phyloP scores from a whole-genome alignment of 92 coral and sea anemone species.

The Paragorgia papillata region DNA sequence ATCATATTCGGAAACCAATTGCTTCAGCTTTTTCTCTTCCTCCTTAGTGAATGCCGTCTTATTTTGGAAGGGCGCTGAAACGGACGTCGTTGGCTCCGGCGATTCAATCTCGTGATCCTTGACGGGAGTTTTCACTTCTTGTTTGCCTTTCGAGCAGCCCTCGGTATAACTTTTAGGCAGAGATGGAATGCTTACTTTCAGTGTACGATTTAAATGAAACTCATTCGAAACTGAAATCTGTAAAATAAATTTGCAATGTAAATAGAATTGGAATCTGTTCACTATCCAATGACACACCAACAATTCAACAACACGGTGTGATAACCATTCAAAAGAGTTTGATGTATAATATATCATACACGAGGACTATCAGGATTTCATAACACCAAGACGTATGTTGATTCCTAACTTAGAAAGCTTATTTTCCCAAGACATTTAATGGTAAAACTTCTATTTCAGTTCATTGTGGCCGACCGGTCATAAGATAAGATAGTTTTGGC shows the following conservation, averaged over 20 bases:
- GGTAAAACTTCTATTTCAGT: too few relatives aligned
- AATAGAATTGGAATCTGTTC: too few relatives aligned
- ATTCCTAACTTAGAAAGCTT: too few relatives aligned
- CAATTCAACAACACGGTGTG: too few relatives aligned
- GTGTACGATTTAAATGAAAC: slow-evolving; percentile 25
- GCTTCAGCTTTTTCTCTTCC: slow-evolving; percentile 75
- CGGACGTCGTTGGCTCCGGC: slow-evolving; percentile 28
- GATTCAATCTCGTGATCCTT: neutral
- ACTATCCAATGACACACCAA: too few relatives aligned
- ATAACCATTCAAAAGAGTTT: too few relatives aligned
- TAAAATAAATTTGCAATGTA: neutral
- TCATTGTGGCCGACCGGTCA: too few relatives aligned
- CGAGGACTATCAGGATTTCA: too few relatives aligned
- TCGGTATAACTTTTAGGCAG: slow-evolving; percentile 45
- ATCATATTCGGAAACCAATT: slow-evolving; percentile 74
- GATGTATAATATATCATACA: too few relatives aligned
- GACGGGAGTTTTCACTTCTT: neutral
- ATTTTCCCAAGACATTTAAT: too few relatives aligned
- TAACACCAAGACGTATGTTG: too few relatives aligned
- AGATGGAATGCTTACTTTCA: slow-evolving; percentile 39
- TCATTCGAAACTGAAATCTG: slow-evolving; percentile 28
- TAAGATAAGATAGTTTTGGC: too few relatives aligned
- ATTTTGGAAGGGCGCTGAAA: slow-evolving; percentile 30
- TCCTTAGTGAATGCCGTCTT: slow-evolving; percentile 55
- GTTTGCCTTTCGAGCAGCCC: slow-evolving; percentile 29